These are phyloP conservation scores for Zaprionus lineosus DNA, from an alignment of 2,888 invertebrate genomes.

Conservation along the genomic window DNA sequence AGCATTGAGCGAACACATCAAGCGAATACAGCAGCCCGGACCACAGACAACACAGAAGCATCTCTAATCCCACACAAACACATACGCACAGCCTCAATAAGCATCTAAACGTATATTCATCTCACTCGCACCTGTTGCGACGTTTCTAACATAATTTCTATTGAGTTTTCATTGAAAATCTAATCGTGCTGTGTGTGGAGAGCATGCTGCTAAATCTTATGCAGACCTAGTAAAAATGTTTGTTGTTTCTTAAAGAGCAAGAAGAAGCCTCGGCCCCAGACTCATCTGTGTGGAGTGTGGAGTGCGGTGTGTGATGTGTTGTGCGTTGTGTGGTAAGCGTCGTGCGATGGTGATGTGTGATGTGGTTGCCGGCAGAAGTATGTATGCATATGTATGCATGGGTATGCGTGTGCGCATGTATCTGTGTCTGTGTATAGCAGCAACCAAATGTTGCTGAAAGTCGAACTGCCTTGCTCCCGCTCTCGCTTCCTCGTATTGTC, in stretches of 20 bases:
- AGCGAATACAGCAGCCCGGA: conserved; percentile 34
- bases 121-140: conserved; percentile 58
- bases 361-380: no score
- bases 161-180: conserved; percentile 81
- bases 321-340: no score
- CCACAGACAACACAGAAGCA: conserved; percentile 25
- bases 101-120: conserved; percentile 38
- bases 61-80: conserved; percentile 61
- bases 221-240: conserved; percentile 83
- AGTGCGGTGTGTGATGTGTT: not conserved
- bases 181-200: conserved; percentile 62
- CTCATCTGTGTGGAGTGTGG: conserved; percentile 9
- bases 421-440: conserved; percentile 23
- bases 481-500: not conserved
- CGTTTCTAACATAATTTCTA: conserved; percentile 80
- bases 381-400: not conserved
- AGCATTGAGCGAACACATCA: conserved; percentile 37
- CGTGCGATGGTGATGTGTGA: conserved; percentile 11
- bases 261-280: conserved; percentile 62
- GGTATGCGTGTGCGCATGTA: not conserved
- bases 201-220: conserved; percentile 76
- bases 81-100: conserved; percentile 8
- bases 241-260: conserved; percentile 82
- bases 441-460: conserved; percentile 38
- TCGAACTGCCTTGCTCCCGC: conserved; percentile 11